Conservation (phyloP, 2,113 vertebrate species). For the Callocephalon fimbriatum region DNA sequence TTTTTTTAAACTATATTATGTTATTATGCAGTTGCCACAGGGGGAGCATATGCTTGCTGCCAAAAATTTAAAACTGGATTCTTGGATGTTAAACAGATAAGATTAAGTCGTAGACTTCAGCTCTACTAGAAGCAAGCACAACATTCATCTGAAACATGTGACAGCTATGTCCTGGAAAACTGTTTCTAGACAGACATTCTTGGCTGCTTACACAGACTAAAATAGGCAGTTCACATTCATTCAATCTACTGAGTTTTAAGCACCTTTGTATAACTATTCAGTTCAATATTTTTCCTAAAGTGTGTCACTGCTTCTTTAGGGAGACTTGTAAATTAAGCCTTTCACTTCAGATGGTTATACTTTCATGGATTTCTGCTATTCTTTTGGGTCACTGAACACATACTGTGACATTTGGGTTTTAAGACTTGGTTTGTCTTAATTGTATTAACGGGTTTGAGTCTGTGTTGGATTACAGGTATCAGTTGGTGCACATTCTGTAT, state of each 20-base stretch:
- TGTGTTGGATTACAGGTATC: not conserved
- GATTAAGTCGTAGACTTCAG: slow-evolving; percentile 69
- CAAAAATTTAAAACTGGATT: slow-evolving; percentile 66
- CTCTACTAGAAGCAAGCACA: slow-evolving; percentile 49
- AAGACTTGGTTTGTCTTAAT: not conserved
- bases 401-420: not conserved
- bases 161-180: slow-evolving; percentile 39
- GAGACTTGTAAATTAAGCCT: slow-evolving; percentile 33
- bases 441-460: not conserved
- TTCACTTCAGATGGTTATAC: not conserved
- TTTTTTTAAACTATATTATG: slow-evolving; percentile 45
- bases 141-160: slow-evolving; percentile 49
- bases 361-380: not conserved
- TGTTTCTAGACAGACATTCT: slow-evolving; percentile 57
- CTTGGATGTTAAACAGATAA: slow-evolving; percentile 74
- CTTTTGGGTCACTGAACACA: slow-evolving; percentile 18
- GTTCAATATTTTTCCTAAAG: slow-evolving; percentile 11
- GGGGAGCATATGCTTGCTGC: slow-evolving; percentile 57
- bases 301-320: slow-evolving; percentile 6
- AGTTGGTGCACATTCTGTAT: not conserved
- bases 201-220: slow-evolving; percentile 32
- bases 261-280: slow-evolving; percentile 11
- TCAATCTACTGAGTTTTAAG: slow-evolving; percentile 33
- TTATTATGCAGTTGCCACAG: slow-evolving; percentile 65
- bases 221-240: slow-evolving; percentile 17